Percentiles rank a stretch among this genome's conserved stretches.
These are phyloP conservation scores for Lichenostomus cassidix DNA, from an alignment of 2,113 vertebrate genomes.

Conservation along the genomic window DNA sequence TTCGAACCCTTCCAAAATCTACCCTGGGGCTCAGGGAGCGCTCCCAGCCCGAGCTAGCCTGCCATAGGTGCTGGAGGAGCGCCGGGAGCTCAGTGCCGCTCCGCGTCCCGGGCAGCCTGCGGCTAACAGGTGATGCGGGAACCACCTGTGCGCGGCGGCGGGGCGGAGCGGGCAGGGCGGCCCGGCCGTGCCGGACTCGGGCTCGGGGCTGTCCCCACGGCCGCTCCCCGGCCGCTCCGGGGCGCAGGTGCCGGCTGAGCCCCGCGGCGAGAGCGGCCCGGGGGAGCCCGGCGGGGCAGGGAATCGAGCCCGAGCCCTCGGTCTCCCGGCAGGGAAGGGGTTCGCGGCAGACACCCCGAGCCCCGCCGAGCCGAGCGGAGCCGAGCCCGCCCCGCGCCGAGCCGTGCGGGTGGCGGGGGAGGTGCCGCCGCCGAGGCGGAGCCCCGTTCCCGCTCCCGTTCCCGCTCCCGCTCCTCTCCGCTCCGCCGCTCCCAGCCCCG, in stretches of 20 bases:
- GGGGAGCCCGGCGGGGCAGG: too few species aligned
- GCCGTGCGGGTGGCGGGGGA: too few species aligned
- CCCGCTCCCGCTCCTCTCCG: not conserved
- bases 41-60: not conserved
- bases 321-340: too few species aligned
- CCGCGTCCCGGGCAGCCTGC: not conserved
- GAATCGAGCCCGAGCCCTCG: too few species aligned
- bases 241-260: too few species aligned
- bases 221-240: too few species aligned
- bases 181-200: not conserved
- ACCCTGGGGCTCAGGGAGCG: not conserved
- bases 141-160: not conserved
- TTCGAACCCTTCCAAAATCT: not conserved
- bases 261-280: too few species aligned
- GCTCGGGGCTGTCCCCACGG: too few species aligned
- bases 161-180: not conserved
- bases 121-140: not conserved
- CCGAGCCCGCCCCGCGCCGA: too few species aligned
- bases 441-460: not conserved
- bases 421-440: not conserved
- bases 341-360: too few species aligned
- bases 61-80: accelerated
- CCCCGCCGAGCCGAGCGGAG: too few species aligned
- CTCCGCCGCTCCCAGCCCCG: not conserved
- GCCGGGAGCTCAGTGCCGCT: accelerated